phyloP scores from a whole-genome alignment of 2,797 vertebrate genomes.

The Nannoperca australis region DNA sequence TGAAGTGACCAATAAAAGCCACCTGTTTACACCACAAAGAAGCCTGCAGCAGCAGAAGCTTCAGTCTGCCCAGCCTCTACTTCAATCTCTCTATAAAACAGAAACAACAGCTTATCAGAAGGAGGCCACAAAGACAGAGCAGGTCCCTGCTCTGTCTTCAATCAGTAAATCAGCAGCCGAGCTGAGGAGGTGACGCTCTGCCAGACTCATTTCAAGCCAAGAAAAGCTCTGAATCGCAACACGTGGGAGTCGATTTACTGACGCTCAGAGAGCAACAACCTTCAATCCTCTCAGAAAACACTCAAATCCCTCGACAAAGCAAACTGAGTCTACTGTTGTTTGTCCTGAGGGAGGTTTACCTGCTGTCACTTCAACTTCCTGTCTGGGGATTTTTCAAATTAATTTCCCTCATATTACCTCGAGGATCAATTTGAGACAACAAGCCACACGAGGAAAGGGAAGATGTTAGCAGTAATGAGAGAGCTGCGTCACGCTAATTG shows the following conservation, averaged over 20 bases:
- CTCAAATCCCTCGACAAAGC: background rate
- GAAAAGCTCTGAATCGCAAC: slow-evolving; percentile 31
- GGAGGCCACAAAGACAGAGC: slow-evolving; percentile 20
- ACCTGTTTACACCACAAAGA: slow-evolving; percentile 2
- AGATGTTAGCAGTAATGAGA: slow-evolving; percentile 16
- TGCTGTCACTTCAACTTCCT: slow-evolving; percentile 41
- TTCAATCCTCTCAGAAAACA: slow-evolving; percentile 16
- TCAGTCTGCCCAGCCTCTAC: slow-evolving; percentile 18
- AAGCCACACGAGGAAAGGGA: background rate
- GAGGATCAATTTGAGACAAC: slow-evolving; percentile 45
- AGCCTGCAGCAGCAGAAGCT: slow-evolving; percentile 1
- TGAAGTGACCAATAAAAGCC: background rate
- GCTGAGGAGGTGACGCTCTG: slow-evolving; percentile 26
- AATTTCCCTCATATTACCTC: slow-evolving; percentile 47
- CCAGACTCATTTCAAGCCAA: slow-evolving; percentile 52
- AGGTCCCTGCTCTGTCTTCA: slow-evolving; percentile 14
- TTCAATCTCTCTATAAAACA: slow-evolving; percentile 11
- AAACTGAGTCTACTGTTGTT: background rate
- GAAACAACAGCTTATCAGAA: slow-evolving; percentile 41
- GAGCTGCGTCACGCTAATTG: background rate
- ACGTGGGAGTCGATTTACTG: slow-evolving; percentile 48
- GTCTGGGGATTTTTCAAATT: slow-evolving; percentile 54
- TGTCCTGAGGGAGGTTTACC: background rate
- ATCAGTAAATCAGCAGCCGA: slow-evolving; percentile 38
- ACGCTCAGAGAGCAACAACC: slow-evolving; percentile 10